A percentile compares a stretch with the other conserved stretches of the same genome.
Conservation (phyloP, 1,140 invertebrate species). For the Doryteuthis pealeii region DNA sequence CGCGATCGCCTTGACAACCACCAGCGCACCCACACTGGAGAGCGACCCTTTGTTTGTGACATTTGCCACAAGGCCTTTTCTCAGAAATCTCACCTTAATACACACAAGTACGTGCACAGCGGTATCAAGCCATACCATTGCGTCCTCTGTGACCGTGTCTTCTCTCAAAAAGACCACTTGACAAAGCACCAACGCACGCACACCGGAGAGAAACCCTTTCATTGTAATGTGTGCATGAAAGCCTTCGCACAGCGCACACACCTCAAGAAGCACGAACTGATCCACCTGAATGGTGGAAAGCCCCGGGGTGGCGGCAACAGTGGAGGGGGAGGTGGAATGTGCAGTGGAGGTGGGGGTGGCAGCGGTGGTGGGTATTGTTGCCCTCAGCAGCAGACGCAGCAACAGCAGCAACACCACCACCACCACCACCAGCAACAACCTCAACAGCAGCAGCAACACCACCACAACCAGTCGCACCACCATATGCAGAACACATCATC, state of each 20-base stretch:
- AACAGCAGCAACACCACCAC: background rate
- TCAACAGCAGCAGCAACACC: background rate
- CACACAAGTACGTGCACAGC: background rate
- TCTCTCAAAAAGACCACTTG: background rate
- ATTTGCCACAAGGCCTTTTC: slow-evolving; percentile 13
- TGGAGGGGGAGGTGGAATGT: background rate
- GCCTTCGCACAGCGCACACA: slow-evolving; percentile 18
- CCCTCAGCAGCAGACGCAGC: background rate
- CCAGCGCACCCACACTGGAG: slow-evolving; percentile 17
- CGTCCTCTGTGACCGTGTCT: background rate
- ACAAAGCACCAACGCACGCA: slow-evolving; percentile 11
- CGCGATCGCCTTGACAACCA: slow-evolving; percentile 19
- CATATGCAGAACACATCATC: too few species aligned
- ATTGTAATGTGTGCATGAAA: slow-evolving; percentile 6
- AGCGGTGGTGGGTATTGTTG: too few species aligned
- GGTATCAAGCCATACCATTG: background rate
- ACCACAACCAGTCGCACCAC: background rate
- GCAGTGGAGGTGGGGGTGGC: too few species aligned
- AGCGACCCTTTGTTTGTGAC: slow-evolving; percentile 16
- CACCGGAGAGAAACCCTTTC: slow-evolving; percentile 20
- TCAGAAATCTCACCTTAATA: slow-evolving; percentile 20
- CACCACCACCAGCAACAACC: background rate
- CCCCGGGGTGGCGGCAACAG: background rate
- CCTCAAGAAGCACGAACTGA: slow-evolving; percentile 11
- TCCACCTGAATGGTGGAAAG: background rate